Evolutionary conservation across 2,113 vertebrate genomes (phyloP), one percentile per base, ranked within the genome.

Genomic region (Tenrec ecaudatus): DNA sequence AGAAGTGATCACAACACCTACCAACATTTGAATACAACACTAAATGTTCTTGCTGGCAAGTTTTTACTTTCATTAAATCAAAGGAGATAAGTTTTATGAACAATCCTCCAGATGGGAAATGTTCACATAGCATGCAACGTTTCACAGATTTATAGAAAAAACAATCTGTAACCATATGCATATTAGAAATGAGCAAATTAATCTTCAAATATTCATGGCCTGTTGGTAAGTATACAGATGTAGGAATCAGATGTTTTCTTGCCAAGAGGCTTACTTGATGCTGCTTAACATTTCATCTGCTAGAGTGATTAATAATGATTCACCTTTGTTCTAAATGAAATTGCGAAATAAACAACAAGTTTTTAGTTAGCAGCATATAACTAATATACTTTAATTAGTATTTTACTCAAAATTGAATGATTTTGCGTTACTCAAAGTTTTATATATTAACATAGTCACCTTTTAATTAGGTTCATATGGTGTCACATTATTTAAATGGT

Each of bases 111-210:
- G 97, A 98, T 97, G 98, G 97, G 95, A 96, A 98, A 97, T 97
- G 86, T 96, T 98, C 97, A 97, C 97, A 97, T 97, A 94, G 84
- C 84, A 96, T 77, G 95, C 95, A 98, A 96, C 38, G 40, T 96
- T 97, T 97, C 96, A 97, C 96, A 97, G 97, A 98, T 98, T 98
- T 98, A 98, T 98, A 96, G 97, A 95, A 97, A 97, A 96, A 97
- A 86, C 96, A 98, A 97, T 97, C 92, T 97, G 95, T 93, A 97
- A 95, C 97, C 95, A 97, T 97, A 98, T 97, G 98, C 96, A 96
- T 93, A 96, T 92, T 92, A 69, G 82, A 96, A 93, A 95, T 95
- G 92, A 86, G 60, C 94, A 98, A 97, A 95, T 96, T 87, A 93
- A 91, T 97, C 95, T 97, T 97, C 92, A 96, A 33, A 96, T 95